Evolutionary conservation across 1,140 invertebrate genomes (phyloP), one percentile per base, ranked within the genome.

Genomic region (Drosophila ficusphila): DNA sequence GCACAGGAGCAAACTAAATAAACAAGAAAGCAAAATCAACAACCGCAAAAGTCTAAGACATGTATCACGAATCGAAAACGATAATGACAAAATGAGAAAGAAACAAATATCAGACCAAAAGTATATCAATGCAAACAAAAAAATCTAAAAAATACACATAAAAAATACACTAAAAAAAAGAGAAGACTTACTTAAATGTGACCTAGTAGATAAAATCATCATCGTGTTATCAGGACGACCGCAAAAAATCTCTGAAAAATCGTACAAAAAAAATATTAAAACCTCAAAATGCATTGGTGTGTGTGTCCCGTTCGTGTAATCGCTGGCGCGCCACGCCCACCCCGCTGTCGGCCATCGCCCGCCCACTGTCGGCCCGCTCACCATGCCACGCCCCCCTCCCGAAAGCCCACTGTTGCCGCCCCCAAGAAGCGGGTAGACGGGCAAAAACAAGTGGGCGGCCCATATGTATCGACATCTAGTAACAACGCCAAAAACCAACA

Each of bases 221-320:
- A 89, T 75, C 82, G 74, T 88, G 75, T 85, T 76, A 89, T 82
- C 78, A 89, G 78, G 83, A 76, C 64, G 29, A 70, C 54, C 48
- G 58, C 31, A 54, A 76, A 67, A 77, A 77, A 73, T 57, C 69
- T 70, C 52, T 44, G 49, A 65, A 67, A 76, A 86, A 60, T 65
- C 64, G 51, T 25, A 61, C 53, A 73, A 86, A 85, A 83, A 60
- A 86, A 81, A 54, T 60, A 51, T 75, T 77, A 86, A 82, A 86
- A 74, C 62, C 60, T 53, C 77, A 86, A 88, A 86, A 69, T 86
- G 82, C 82, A 88, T 88, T 88, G 82, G 82, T 88, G 82, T 88
- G 82, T 88, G 82, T 88, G 82, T 88, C 82, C 82, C 82, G 82
- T 88, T 88, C 82, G 82, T 88, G 82, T 48, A 88, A 88, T 88